These are phyloP conservation scores for Troglohyphantes excavatus DNA, from an alignment of 2,888 invertebrate genomes.

Conservation along the genomic window DNA sequence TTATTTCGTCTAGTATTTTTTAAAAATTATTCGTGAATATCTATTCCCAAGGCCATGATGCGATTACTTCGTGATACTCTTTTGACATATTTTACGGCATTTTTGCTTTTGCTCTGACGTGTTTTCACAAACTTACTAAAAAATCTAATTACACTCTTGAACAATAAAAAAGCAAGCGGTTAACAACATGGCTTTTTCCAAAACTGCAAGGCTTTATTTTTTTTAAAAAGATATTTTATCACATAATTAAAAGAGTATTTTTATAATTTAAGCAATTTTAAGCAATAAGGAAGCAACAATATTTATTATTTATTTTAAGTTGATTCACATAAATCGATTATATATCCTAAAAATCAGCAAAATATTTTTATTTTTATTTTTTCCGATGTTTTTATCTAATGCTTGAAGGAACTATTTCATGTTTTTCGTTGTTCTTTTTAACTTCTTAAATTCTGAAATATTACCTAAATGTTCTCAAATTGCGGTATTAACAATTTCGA, in stretches of 20 bases:
- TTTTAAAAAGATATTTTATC: background rate
- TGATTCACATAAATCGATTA: no score
- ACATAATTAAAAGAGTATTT: background rate
- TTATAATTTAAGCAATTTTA: background rate
- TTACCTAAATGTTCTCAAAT: no score
- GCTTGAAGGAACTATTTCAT: no score
- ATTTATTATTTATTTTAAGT: no score
- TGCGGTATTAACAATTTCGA: no score
- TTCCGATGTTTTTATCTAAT: no score
- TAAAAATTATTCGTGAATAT: no score
- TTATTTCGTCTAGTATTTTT: no score
- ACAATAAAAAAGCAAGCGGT: background rate
- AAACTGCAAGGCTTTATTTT: background rate
- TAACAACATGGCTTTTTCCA: background rate
- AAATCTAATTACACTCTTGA: background rate
- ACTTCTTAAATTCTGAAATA: no score
- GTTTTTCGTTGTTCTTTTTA: no score
- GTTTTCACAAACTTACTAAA: background rate
- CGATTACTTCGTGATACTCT: background rate
- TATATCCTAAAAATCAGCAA: no score
- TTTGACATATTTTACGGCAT: background rate
- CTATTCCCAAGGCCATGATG: background rate
- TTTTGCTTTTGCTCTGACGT: background rate
- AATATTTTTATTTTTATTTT: no score
- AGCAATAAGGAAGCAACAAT: background rate